Evolutionary conservation across 2,113 vertebrate species (phyloP), one percentile per base, ranked within the genome.

Genomic region (Microcebus jonahi): DNA sequence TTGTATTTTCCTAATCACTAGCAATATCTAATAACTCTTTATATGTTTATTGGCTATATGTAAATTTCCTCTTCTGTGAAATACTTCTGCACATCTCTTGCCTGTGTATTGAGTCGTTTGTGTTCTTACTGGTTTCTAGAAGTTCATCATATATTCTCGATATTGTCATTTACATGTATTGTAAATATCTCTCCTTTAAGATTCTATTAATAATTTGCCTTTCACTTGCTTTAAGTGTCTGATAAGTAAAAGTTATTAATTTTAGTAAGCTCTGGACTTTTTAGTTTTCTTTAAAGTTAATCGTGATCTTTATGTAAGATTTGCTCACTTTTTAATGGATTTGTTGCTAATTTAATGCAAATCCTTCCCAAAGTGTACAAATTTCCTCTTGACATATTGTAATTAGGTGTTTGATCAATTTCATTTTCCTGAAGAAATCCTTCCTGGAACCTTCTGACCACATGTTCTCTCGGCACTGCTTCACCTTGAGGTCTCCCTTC

Each of bases 281-380:
- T 81, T 50, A 63, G 7, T 42, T 92, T 73, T 85, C 65, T 85
- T 6, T 85, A 39, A 39, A 39, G 39, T 39, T 39, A 68, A 68
- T 65, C 67, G 23, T 57, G n/a, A 10, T 55, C 45, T 59, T 81
- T 63, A 90, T 84, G 17, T 18, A 53, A 53, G 10, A 95, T 77
- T 57, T 70, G 10, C 50, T 95, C 75, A n/a, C 13, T 50, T 70
- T 63, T 67, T 39, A 27, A 36, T 77, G 36, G 25, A 77, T 45
- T 88, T 65, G 7, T 88, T 88, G 23, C 21, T 86, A 68, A 87
- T 81, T 87, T 83, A 91, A 91, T 39, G 23, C 39, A 93, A 63
- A 85, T 88, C 42, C 42, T 93, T 86, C 87, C 57, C 57, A 87
- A 68, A 76, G 23, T 65, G 53, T 88, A 6, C 10, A 91, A 48